phyloP scores from a whole-genome alignment of 2,888 invertebrate genomes.

The Pachliopta kotzebuea region DNA sequence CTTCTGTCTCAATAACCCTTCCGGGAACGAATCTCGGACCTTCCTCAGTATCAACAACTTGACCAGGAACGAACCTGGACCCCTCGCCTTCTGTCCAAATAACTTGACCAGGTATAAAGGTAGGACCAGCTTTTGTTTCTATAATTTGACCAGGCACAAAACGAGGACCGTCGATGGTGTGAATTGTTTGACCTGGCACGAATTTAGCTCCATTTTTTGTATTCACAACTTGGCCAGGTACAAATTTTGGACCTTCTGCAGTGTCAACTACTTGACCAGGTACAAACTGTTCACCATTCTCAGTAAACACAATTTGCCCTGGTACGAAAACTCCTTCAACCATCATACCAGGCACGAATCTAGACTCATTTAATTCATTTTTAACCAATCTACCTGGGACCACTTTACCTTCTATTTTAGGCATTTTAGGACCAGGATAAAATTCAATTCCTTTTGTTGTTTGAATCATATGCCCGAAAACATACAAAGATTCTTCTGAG shows the following conservation, averaged over 20 bases:
- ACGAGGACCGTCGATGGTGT: conserved; percentile 85
- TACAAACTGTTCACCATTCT: conserved; percentile 85
- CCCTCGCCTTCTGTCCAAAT: conserved; percentile 83
- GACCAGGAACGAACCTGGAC: conserved; percentile 82
- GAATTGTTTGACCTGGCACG: conserved; percentile 86
- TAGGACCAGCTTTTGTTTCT: conserved; percentile 86
- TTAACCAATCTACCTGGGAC: conserved; percentile 83
- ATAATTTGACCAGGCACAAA: conserved; percentile 91
- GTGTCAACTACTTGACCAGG: conserved; percentile 88
- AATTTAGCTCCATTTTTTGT: conserved; percentile 84
- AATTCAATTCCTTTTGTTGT: conserved; percentile 84
- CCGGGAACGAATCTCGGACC: conserved; percentile 87
- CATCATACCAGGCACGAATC: conserved; percentile 86
- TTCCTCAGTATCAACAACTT: conserved; percentile 86
- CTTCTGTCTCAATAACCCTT: conserved; percentile 85
- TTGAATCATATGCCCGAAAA: conserved; percentile 85
- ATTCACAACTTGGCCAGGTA: conserved; percentile 88
- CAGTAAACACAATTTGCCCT: conserved; percentile 85
- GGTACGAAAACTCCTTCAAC: conserved; percentile 84
- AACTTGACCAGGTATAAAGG: conserved; percentile 89
- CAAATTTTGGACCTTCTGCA: conserved; percentile 85
- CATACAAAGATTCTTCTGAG: conserved; percentile 75
- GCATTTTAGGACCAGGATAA: conserved; percentile 79
- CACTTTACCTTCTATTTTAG: conserved; percentile 79
- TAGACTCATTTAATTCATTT: conserved; percentile 80